Percentiles rank a stretch among this genome's conserved stretches.
Evolutionary conservation across 2,113 vertebrate genomes (phyloP).

Genomic region (Dascyllus trimaculatus): DNA sequence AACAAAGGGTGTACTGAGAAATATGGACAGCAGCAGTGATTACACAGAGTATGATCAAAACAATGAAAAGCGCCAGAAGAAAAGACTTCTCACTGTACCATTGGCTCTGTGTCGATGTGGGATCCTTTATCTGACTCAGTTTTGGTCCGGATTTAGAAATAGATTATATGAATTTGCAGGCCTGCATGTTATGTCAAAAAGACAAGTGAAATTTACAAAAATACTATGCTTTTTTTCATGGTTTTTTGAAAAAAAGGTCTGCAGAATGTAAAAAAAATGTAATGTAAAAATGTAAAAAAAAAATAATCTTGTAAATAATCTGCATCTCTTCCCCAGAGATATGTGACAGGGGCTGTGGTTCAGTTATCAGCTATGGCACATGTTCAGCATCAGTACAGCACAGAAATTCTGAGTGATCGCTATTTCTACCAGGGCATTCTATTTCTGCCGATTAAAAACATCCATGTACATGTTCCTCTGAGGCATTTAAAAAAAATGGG

Average conservation of each 20-base stretch:
- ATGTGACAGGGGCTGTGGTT: slow-evolving; percentile 39
- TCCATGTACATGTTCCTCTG: not conserved
- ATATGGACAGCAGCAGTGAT: slow-evolving; percentile 48
- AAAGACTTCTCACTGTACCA: slow-evolving; percentile 51
- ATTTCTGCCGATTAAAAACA: slow-evolving; percentile 4
- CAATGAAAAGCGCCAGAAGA: slow-evolving; percentile 49
- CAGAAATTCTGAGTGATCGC: slow-evolving; percentile 22
- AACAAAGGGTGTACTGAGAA: slow-evolving; percentile 35
- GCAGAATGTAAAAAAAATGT: slow-evolving; percentile 12
- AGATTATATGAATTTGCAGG: slow-evolving; percentile 51
- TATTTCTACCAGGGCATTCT: not conserved
- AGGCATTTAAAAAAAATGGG: not conserved
- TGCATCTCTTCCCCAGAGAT: slow-evolving; percentile 40
- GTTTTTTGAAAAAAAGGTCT: slow-evolving; percentile 34
- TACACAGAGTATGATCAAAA: slow-evolving; percentile 63
- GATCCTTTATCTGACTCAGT: slow-evolving; percentile 60
- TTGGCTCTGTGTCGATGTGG: slow-evolving; percentile 37
- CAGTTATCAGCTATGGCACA: slow-evolving; percentile 45
- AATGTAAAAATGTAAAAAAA: no score
- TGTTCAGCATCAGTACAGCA: slow-evolving; percentile 26
- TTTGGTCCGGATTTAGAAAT: slow-evolving; percentile 64
- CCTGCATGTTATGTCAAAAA: slow-evolving; percentile 43
- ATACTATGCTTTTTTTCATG: slow-evolving; percentile 22
- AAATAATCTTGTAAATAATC: slow-evolving; percentile 18
- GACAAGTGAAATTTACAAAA: slow-evolving; percentile 36